Evolutionary conservation across 2,113 vertebrate genomes (phyloP).

Genomic region (Cochlearius cochlearius): DNA sequence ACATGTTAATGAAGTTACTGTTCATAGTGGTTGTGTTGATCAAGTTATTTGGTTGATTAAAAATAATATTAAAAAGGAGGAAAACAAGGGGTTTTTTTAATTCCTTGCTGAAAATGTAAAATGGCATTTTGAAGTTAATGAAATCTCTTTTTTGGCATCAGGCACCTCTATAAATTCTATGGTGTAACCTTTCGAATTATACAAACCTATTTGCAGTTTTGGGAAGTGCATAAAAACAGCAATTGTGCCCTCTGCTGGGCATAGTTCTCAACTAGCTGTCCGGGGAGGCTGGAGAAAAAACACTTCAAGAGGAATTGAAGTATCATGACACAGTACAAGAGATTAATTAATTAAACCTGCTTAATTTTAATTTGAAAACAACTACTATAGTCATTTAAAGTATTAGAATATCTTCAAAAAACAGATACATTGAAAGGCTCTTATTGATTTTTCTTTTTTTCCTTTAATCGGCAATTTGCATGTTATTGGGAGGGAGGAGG

Average conservation of each 20-base stretch:
- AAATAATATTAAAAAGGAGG: neutral
- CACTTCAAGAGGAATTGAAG: fast-evolving
- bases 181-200: neutral
- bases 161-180: fast-evolving
- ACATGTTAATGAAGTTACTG: fast-evolving
- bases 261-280: neutral
- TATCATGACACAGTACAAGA: neutral
- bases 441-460: neutral
- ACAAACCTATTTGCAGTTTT: neutral
- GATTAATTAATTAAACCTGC: neutral
- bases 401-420: neutral
- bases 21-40: fast-evolving
- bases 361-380: neutral
- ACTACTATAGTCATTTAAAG: fast-evolving
- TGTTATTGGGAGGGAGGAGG: fast-evolving
- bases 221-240: neutral
- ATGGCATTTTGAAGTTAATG: neutral
- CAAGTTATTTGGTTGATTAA: neutral
- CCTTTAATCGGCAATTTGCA: neutral
- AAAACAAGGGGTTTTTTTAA: neutral
- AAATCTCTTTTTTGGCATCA: neutral
- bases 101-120: neutral
- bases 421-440: fast-evolving
- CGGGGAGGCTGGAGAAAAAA: neutral
- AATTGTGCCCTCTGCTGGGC: conserved; percentile 72